phyloP scores from a whole-genome alignment of 2,888 invertebrate species.

The Diarsia brunnea region DNA sequence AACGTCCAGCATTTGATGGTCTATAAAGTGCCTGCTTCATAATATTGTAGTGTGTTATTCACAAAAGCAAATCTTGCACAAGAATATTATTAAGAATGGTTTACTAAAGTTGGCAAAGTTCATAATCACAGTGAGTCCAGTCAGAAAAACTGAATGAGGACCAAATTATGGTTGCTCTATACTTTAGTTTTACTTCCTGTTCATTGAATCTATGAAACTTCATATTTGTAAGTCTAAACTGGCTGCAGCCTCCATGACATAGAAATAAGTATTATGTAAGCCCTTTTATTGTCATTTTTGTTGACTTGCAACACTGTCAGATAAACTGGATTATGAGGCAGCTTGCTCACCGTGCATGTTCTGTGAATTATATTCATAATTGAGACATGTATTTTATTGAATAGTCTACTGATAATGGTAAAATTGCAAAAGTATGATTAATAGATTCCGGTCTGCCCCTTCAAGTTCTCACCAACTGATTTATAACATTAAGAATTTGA shows the following conservation, averaged over 20 bases:
- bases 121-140: not conserved
- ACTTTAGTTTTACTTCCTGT: not conserved
- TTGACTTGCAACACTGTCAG: conserved; percentile 12
- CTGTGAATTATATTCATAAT: conserved; percentile 23
- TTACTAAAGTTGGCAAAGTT: not conserved
- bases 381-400: conserved; percentile 30
- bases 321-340: conserved; percentile 31
- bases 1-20: not conserved
- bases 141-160: not conserved
- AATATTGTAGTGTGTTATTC: not conserved
- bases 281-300: not conserved
- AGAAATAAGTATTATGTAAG: conserved; percentile 20
- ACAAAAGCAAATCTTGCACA: not conserved
- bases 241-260: conserved; percentile 2
- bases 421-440: not conserved
- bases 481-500: not conserved
- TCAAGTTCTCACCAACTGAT: not conserved
- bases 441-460: not conserved
- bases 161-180: not conserved
- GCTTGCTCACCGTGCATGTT: conserved; percentile 16
- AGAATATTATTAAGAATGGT: not conserved
- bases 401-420: not conserved
- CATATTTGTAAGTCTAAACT: not conserved
- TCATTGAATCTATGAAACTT: not conserved
- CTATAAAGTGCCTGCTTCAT: not conserved